A percentile compares a stretch with the other conserved stretches of the same genome.
Evolutionary conservation across 1,140 invertebrate species (phyloP).

Genomic region (Calliopsis andreniformis): DNA sequence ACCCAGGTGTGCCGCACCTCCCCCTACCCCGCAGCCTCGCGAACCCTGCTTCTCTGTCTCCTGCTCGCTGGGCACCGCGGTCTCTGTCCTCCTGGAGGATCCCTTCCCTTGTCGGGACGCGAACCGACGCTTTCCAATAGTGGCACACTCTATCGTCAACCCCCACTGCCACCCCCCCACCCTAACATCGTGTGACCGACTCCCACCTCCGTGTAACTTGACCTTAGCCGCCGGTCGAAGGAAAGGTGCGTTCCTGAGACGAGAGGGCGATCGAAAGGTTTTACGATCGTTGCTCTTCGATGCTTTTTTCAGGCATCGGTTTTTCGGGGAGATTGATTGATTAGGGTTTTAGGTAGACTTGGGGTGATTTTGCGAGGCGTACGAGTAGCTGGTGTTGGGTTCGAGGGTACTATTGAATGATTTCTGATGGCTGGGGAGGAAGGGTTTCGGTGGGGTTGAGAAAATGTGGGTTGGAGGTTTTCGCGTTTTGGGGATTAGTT

Average conservation of each 20-base stretch:
- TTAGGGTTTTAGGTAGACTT: no score
- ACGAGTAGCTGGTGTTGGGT: no score
- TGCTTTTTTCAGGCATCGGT: neutral
- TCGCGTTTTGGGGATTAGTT: no score
- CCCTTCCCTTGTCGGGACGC: constrained; percentile 22
- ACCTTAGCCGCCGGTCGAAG: constrained; percentile 43
- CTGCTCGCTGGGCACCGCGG: neutral
- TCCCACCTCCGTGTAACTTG: constrained; percentile 36
- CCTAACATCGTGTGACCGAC: neutral
- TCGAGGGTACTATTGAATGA: no score
- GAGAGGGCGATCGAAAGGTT: constrained; percentile 20
- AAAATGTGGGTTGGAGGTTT: no score
- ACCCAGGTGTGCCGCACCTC: constrained; percentile 53
- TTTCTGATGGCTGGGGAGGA: no score
- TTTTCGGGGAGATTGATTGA: no score
- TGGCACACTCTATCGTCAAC: constrained; percentile 15
- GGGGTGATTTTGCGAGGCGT: no score
- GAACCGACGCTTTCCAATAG: constrained; percentile 35
- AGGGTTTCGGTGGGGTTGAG: no score
- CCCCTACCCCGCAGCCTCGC: constrained; percentile 22
- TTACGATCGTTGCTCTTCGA: neutral
- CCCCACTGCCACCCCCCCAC: neutral
- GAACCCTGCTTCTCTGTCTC: constrained; percentile 22
- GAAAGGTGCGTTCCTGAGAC: constrained; percentile 29
- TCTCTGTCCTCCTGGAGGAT: constrained; percentile 17